Conservation (phyloP, 2,888 invertebrate species). For the Sympetrum striolatum region DNA sequence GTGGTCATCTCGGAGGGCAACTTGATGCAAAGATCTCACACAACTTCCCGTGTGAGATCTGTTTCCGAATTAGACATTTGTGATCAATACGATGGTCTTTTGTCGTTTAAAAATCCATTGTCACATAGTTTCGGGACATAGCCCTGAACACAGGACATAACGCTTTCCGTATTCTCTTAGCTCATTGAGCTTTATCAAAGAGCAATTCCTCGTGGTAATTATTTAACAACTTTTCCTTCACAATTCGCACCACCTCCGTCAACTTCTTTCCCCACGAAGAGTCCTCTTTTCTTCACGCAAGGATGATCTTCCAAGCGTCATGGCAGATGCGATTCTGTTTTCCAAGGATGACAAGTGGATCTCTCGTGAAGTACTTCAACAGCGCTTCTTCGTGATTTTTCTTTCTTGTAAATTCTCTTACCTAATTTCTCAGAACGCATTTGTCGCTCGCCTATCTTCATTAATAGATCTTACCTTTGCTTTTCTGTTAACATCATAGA, state of each 20-base stretch:
- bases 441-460: neutral
- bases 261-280: neutral
- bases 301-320: neutral
- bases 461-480: neutral
- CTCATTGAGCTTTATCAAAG: no score
- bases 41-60: no score
- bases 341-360: neutral
- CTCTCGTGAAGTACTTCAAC: neutral
- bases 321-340: slow-evolving; percentile 17
- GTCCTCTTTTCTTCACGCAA: neutral
- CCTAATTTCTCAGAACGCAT: neutral
- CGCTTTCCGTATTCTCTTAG: no score
- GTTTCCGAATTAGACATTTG: no score
- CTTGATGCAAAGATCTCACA: no score
- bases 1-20: no score
- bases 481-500: neutral
- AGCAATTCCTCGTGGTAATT: no score
- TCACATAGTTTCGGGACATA: no score
- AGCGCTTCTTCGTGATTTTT: neutral
- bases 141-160: no score
- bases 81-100: no score
- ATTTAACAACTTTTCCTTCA: neutral
- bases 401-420: neutral
- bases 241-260: neutral
- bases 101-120: no score